Percentiles rank a stretch among this genome's conserved stretches.
These are phyloP conservation scores for Pollenia griseotomentosa DNA, from an alignment of 2,888 invertebrate species.

Conservation along the genomic window DNA sequence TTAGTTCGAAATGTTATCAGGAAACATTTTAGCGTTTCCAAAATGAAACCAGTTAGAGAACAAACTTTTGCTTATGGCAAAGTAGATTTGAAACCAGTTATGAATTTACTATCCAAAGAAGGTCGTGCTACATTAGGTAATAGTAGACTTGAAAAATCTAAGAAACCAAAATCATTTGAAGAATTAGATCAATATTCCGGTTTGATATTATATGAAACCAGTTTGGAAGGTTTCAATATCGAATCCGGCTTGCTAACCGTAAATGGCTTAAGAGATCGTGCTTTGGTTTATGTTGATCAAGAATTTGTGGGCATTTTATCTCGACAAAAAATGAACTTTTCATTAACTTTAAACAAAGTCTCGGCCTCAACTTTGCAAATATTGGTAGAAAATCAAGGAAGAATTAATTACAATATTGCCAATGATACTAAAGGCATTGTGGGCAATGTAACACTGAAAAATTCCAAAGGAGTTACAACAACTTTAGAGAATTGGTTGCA, in stretches of 20 bases:
- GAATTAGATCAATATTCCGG: constrained; percentile 87
- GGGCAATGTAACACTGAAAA: constrained; percentile 85
- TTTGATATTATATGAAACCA: constrained; percentile 87
- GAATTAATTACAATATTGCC: constrained; percentile 88
- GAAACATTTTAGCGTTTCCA: constrained; percentile 86
- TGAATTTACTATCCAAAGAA: constrained; percentile 78
- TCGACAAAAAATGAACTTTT: constrained; percentile 84
- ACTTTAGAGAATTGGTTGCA: constrained; percentile 87
- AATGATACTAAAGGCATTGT: constrained; percentile 87
- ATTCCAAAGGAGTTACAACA: constrained; percentile 76
- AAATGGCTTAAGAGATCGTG: constrained; percentile 87
- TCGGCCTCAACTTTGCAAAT: constrained; percentile 85
- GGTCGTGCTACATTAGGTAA: constrained; percentile 78
- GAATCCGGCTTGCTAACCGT: constrained; percentile 85
- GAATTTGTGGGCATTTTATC: constrained; percentile 85
- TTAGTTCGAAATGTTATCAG: constrained; percentile 87
- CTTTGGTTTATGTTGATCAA: constrained; percentile 88
- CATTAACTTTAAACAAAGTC: constrained; percentile 84
- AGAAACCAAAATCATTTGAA: constrained; percentile 87
- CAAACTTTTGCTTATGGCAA: constrained; percentile 88
- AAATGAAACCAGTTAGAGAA: constrained; percentile 53
- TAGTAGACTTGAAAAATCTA: constrained; percentile 71
- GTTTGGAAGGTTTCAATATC: constrained; percentile 81
- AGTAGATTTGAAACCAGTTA: constrained; percentile 85
- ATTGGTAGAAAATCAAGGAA: constrained; percentile 92